Evolutionary conservation across 2,797 vertebrate species (phyloP).

Genomic region (Decapterus maruadsi): DNA sequence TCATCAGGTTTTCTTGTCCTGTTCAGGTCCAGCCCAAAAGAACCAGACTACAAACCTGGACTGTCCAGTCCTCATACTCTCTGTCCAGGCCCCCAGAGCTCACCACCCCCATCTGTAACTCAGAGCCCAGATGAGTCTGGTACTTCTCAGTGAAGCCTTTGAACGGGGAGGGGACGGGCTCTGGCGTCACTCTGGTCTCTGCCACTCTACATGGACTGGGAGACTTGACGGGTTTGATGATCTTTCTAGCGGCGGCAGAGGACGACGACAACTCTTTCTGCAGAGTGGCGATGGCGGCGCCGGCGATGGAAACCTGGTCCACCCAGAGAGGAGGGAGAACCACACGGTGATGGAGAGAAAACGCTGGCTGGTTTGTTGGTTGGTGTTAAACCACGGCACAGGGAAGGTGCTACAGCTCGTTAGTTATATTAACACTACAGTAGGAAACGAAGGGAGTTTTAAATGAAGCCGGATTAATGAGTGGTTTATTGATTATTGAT

Average conservation of each 20-base stretch:
- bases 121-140: slow-evolving; percentile 77
- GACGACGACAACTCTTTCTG: slow-evolving; percentile 91
- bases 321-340: slow-evolving; percentile 71
- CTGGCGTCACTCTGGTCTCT: slow-evolving; percentile 82
- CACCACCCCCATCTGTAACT: slow-evolving; percentile 84
- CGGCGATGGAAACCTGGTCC: slow-evolving; percentile 93
- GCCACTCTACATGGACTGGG: slow-evolving; percentile 84
- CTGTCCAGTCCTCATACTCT: slow-evolving; percentile 80
- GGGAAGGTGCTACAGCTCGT: slow-evolving; percentile 21
- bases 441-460: neutral
- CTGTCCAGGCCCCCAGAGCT: slow-evolving; percentile 76
- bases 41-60: slow-evolving; percentile 86
- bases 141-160: slow-evolving; percentile 81
- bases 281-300: slow-evolving; percentile 91
- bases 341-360: slow-evolving; percentile 55
- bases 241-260: slow-evolving; percentile 86
- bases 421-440: slow-evolving; percentile 45
- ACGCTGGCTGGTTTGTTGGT: neutral
- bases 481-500: slow-evolving; percentile 15
- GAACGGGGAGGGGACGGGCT: slow-evolving; percentile 88
- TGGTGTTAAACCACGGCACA: slow-evolving; percentile 37
- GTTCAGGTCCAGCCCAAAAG: slow-evolving; percentile 46
- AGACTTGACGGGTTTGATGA: slow-evolving; percentile 93
- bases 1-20: slow-evolving; percentile 72
- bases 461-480: slow-evolving; percentile 41